A percentile compares a stretch with the other conserved stretches of the same genome.
Evolutionary conservation across 2,113 vertebrate genomes (phyloP).

Genomic region (Saccopteryx bilineata): DNA sequence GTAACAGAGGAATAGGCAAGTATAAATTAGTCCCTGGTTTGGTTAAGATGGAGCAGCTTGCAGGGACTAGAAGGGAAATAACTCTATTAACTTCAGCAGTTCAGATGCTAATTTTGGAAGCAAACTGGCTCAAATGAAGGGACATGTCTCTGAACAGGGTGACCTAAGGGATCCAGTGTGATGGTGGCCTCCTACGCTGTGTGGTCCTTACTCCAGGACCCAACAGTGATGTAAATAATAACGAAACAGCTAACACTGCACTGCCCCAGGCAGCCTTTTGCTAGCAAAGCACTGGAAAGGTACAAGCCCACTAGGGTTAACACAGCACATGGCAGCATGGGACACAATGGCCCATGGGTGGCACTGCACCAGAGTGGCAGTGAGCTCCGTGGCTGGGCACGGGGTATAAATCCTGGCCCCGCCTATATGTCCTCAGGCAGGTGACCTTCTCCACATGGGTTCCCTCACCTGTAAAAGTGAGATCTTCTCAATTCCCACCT

Average conservation of each 20-base stretch:
- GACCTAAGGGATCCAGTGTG: not conserved
- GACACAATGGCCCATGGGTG: not conserved
- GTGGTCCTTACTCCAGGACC: not conserved
- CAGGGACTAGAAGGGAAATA: not conserved
- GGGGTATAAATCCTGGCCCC: not conserved
- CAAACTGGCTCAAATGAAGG: not conserved
- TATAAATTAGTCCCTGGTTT: not conserved
- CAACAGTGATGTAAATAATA: not conserved
- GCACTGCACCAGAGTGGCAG: rapidly evolving
- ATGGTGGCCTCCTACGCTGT: rapidly evolving
- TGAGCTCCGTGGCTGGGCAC: rapidly evolving
- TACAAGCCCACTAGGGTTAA: not conserved
- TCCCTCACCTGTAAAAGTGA: not conserved
- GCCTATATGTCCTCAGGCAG: rapidly evolving
- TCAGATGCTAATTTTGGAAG: not conserved
- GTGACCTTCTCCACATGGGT: not conserved
- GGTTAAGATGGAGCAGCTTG: too few relatives aligned
- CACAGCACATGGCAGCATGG: rapidly evolving
- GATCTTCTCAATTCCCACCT: not conserved
- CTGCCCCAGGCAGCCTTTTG: not conserved
- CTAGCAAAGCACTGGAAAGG: too few relatives aligned
- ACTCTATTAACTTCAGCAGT: not conserved
- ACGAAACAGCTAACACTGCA: not conserved
- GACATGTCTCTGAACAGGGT: not conserved
- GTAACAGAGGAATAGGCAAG: rapidly evolving